phyloP scores from a whole-genome alignment of 2,797 vertebrate species.

The Myotis pilosus region DNA sequence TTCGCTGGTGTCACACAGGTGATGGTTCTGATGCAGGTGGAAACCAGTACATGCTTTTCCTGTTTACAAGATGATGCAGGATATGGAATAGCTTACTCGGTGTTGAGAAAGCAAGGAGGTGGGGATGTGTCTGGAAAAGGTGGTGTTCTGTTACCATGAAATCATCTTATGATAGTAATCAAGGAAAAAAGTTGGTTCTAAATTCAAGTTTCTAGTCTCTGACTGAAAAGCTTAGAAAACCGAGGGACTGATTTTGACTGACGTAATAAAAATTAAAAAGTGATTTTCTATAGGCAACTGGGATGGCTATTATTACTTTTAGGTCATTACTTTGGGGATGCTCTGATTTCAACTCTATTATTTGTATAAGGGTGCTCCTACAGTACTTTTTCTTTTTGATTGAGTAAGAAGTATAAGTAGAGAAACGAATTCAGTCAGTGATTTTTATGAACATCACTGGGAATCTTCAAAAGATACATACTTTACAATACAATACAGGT shows the following conservation, averaged over 20 bases:
- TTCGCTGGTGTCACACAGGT: accelerated
- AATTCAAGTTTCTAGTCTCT: not conserved
- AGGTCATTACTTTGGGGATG: slow-evolving; percentile 10
- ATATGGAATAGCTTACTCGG: not conserved
- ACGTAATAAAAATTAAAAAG: slow-evolving; percentile 43
- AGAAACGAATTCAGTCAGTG: not conserved
- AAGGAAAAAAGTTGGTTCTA: not conserved
- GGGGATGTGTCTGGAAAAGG: not conserved
- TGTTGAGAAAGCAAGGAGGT: not conserved
- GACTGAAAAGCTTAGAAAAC: not conserved
- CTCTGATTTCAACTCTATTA: not conserved
- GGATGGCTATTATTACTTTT: slow-evolving; percentile 45
- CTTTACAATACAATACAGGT: accelerated
- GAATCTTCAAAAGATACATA: not conserved
- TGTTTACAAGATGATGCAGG: not conserved
- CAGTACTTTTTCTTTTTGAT: not conserved
- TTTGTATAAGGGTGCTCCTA: not conserved
- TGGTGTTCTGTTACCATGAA: not conserved
- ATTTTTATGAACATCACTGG: not conserved
- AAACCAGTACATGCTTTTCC: accelerated
- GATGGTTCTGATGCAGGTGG: not conserved
- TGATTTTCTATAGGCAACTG: not conserved
- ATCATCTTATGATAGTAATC: not conserved
- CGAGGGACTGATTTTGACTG: not conserved
- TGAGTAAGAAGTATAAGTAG: not conserved